Conservation (phyloP, 2,797 vertebrate species). For the Myotis planiceps region DNA sequence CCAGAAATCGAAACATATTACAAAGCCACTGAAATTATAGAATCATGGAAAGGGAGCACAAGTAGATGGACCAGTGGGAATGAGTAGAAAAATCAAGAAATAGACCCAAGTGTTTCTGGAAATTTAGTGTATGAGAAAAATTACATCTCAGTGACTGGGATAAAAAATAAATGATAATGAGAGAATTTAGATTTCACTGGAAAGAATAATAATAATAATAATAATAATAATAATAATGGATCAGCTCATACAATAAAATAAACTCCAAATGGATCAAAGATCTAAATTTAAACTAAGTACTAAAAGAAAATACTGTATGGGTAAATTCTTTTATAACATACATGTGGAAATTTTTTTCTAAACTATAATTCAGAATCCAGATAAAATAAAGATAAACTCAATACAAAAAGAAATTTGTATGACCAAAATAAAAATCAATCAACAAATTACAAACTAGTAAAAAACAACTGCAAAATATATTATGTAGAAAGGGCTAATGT, state of each 20-base stretch:
- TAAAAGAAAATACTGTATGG: background rate
- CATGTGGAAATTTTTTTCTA: background rate
- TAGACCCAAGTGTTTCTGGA: background rate
- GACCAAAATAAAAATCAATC: conserved; percentile 32
- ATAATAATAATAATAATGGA: background rate
- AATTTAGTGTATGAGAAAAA: background rate
- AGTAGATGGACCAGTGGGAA: background rate
- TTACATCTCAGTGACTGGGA: background rate
- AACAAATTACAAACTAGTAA: conserved; percentile 17
- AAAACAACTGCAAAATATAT: background rate
- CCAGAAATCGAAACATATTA: background rate
- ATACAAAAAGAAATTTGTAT: background rate
- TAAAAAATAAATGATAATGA: conserved; percentile 13
- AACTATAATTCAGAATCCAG: background rate
- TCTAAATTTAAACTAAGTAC: background rate
- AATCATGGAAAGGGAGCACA: background rate
- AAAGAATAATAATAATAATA: background rate
- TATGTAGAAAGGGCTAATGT: background rate
- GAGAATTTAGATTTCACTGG: background rate
- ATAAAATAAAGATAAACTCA: conserved; percentile 21
- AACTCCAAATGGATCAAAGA: background rate
- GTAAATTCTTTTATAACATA: background rate
- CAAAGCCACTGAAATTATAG: background rate
- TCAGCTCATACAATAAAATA: background rate
- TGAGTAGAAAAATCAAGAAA: background rate